Evolutionary conservation across 1,140 invertebrate species (phyloP).

Genomic region (Chlorops oryzae): DNA sequence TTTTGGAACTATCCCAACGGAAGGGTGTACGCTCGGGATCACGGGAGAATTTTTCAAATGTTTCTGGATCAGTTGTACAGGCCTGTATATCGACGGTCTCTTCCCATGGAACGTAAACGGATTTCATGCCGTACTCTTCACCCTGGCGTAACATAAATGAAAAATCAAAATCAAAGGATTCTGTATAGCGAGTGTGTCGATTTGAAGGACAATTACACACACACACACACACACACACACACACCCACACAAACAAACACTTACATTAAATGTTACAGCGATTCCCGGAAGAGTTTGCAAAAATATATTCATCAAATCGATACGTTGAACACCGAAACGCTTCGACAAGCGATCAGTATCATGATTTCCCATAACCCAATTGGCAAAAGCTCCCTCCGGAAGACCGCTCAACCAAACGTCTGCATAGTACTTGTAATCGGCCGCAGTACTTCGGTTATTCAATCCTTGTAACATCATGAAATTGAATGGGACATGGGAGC

Average conservation of each 20-base stretch:
- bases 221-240: not conserved
- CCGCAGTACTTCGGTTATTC: slow-evolving; percentile 49
- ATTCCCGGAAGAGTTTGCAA: slow-evolving; percentile 63
- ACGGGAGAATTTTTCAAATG: slow-evolving; percentile 33
- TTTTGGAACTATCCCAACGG: slow-evolving; percentile 54
- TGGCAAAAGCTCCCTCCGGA: slow-evolving; percentile 51
- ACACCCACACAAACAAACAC: too few species aligned
- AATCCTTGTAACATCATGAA: slow-evolving; percentile 52
- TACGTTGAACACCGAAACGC: slow-evolving; percentile 53
- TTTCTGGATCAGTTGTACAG: slow-evolving; percentile 13
- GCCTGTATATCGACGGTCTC: slow-evolving; percentile 37
- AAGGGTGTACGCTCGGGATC: slow-evolving; percentile 58
- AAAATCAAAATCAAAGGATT: too few species aligned
- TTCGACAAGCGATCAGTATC: slow-evolving; percentile 54
- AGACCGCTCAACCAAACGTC: slow-evolving; percentile 53
- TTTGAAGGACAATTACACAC: too few species aligned
- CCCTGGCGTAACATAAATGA: too few species aligned
- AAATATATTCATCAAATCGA: slow-evolving; percentile 62
- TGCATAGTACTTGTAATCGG: slow-evolving; percentile 50
- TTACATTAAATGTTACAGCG: slow-evolving; percentile 59
- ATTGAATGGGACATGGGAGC: slow-evolving; percentile 60
- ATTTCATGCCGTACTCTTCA: slow-evolving; percentile 71
- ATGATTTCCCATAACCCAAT: slow-evolving; percentile 62
- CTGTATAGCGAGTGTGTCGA: too few species aligned
- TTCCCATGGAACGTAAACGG: slow-evolving; percentile 51